Evolutionary conservation across 2,113 vertebrate genomes (phyloP).

Genomic region (Paracanthobrama guichenoti): DNA sequence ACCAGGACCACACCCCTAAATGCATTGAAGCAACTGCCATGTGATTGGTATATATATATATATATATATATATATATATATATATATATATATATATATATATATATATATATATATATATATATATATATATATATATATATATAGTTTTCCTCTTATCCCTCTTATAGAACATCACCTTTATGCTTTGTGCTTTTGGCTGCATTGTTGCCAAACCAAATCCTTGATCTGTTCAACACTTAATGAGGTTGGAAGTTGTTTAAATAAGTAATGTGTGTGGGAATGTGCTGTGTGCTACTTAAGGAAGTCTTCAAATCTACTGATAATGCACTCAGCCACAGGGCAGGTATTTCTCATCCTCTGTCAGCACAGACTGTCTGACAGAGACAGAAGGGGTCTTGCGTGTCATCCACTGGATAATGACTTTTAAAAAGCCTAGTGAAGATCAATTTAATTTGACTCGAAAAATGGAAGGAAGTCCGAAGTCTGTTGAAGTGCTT

Average conservation of each 20-base stretch:
- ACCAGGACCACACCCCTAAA: no score
- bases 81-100: no score
- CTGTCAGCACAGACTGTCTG: neutral
- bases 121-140: no score
- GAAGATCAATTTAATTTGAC: constrained; percentile 21
- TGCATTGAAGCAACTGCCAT: no score
- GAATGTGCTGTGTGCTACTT: constrained; percentile 21
- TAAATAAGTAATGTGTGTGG: constrained; percentile 42
- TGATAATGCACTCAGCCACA: constrained; percentile 27
- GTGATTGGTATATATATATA: no score
- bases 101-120: no score
- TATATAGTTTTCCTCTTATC: neutral
- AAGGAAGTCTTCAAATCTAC: constrained; percentile 34
- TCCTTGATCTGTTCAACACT: constrained; percentile 13
- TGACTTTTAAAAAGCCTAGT: constrained; percentile 6
- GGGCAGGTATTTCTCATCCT: constrained; percentile 45
- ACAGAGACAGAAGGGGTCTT: neutral
- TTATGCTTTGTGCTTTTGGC: neutral
- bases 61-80: no score
- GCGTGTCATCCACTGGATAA: neutral
- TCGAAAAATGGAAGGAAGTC: neutral
- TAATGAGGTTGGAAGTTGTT: constrained; percentile 15
- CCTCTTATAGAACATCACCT: constrained; percentile 23
- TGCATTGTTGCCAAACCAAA: constrained; percentile 7
- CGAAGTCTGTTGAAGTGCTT: neutral